Conservation (phyloP, 2,113 vertebrate genomes). For the Talpa occidentalis region DNA sequence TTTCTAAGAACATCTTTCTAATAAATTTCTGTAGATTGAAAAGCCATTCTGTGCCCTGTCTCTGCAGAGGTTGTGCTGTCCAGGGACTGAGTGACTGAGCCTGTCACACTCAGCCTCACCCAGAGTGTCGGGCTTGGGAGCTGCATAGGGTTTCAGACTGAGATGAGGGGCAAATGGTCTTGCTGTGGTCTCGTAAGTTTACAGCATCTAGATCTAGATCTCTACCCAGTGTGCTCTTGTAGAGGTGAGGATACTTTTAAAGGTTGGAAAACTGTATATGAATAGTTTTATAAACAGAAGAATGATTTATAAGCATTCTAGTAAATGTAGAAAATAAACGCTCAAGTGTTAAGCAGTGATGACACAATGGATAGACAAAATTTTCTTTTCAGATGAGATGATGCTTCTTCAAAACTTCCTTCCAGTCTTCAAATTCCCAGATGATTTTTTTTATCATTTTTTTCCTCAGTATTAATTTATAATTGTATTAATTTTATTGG, state of each 20-base stretch:
- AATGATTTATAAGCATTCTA: background rate
- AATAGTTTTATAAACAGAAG: background rate
- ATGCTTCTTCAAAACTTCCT: background rate
- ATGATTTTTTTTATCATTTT: slow-evolving; percentile 33
- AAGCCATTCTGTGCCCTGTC: background rate
- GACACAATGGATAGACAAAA: background rate
- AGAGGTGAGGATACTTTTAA: background rate
- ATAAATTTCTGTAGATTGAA: slow-evolving; percentile 37
- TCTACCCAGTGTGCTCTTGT: background rate
- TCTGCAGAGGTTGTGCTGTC: background rate
- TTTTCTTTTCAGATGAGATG: slow-evolving; percentile 20
- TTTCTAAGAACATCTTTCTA: no score
- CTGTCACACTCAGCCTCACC: background rate
- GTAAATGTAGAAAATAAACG: slow-evolving; percentile 1
- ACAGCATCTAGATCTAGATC: background rate
- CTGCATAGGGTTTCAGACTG: background rate
- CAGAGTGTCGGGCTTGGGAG: background rate
- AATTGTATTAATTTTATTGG: background rate
- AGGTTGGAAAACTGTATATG: background rate
- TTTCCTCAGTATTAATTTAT: no score
- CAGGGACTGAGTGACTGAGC: background rate
- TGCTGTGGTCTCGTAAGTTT: background rate
- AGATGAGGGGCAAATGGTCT: background rate
- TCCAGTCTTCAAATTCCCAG: background rate
- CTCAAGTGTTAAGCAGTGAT: background rate